Base-by-base conservation (phyloP, 2,113 vertebrate genomes). In the Acinonyx jubatus region DNA sequence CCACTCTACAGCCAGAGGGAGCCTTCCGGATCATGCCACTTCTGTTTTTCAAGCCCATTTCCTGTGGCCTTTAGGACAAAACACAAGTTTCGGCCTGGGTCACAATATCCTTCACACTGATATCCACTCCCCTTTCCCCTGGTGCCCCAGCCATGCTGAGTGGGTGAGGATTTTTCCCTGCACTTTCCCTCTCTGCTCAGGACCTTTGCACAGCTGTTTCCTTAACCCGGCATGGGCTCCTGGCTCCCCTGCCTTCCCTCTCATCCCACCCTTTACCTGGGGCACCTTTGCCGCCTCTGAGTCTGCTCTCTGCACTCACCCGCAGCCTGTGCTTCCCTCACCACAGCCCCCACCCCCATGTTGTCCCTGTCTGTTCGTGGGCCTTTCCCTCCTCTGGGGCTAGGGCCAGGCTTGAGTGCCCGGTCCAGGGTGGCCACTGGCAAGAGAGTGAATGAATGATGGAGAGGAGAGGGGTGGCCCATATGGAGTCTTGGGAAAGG, bases 101-200 rank as follows among this genome's bases (percentile, higher is more conserved):
- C 41, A 78, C 74, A 31, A 48, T 78, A 45, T 78, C 41, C 27
- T 48, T 48, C 74, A 18, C 25, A 45, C 7, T 7, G 13, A 12
- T 38, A 29, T 69, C n/a, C 36, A 5, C 27, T 19, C 3, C 1
- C 2, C 18, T 0, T 18, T 33, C 48, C 18, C 9, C 29, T 18
- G 3, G 11, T 31, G 52, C 31, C 50, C 14, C 29, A n/a, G 69
- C 63, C 41, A 63, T 14, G 0, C n/a, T 6, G 50, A 23, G 19
- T 5, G 66, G 45, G 48, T 29, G 29, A 14, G 4, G 63, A 27
- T 23, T 29, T 41, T 57, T 25, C 52, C 38, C 63, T 4, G 27
- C 10, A 6, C 14, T 11, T 3, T 3, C 57, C 25, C 52, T 12
- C 55, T 13, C 78, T 31, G n/a, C 69, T 68, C 73, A 25, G 71